Evolutionary conservation across 2,113 vertebrate genomes (phyloP), one percentile per base, ranked within the genome.

Genomic region (Uria aalge): DNA sequence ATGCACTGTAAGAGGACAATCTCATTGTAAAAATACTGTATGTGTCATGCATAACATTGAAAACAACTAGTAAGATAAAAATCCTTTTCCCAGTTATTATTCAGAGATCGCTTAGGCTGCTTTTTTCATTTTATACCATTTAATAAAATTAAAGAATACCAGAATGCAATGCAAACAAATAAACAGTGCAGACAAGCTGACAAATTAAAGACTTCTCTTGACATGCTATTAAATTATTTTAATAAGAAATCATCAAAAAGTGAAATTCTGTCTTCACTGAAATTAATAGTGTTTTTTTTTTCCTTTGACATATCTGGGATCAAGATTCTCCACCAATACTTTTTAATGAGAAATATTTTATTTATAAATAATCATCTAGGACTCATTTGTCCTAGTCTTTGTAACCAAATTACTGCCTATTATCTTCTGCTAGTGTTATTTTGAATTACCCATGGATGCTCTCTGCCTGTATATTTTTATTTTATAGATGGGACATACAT

Each of bases 271-370:
- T 76, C 50, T 79, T 94, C 45, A 60, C 9, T 79, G 36, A 76
- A 89, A 85, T 79, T 88, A 88, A 79, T 14, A 73, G 56, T 32
- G 56, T 32, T 55, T 47, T 84, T 88, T 71, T 79, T 85, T 72
- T 63, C 43, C 36, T 74, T 45, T 73, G 53, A 91, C 4, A 9
- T 90, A 79, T 48, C 41, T 69, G 67, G n/a, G 78, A 80, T 63
- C 53, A 86, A 94, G 79, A 94, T 74, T 83, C 29, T 92, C 17
- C 50, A 69, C 27, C 32, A 80, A 80, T 77, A 76, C 16, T 80
- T 95, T 82, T 88, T 64, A 94, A 88, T 80, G 45, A 92, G 79
- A 85, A 88, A 94, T 93, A 88, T 53, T 94, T 90, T 90, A 93
- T 93, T 95, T 92, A 86, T 67, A 83, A 88, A 32, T 77, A 83